Base-by-base conservation (phyloP, 1,140 invertebrate species). In the Proales similis region DNA sequence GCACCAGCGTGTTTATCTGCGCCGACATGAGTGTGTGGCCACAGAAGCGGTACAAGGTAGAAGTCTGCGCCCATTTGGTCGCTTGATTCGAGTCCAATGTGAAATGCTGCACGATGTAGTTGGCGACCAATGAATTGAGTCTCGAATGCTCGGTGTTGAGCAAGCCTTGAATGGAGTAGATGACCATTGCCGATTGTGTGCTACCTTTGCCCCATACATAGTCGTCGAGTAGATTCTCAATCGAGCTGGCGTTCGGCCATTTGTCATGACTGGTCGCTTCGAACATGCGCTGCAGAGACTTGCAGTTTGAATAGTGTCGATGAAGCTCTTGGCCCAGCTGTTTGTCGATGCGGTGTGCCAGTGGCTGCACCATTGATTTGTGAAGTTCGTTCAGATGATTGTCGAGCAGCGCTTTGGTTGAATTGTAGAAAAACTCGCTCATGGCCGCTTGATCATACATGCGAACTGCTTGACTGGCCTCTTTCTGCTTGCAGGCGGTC, bases 21-120 rank as follows among this genome's bases (percentile, higher is more conserved):
- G 51, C n/a, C 12, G 51, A 57, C n/a, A 57, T 24, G 19, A 57
- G 27, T 11, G 51, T 30, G 45, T 57, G 51, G 22, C 45, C 45
- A 12, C 33, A 42, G 32, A 30, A 57, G 6, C 51, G 33, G 32
- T 57, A 57, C 12, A 57, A 19, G 11, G 45, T 57, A 6, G 51
- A 39, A 1, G 51, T 27, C 29, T 42, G 39, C 24, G 9, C 4
- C 19, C 12, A 43, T 11, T 57, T 42, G 30, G 2, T 57, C 19
- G 39, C 30, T 42, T 57, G 36, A 27, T 17, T 42, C 9, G 33
- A 36, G 14, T 14, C 33, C 33, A 36, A 9, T 36, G 14, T 36
- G 33, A 36, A 36, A 36, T 9, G 9, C 9, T 9, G 9, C 9
- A 36, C 14, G 33, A 36, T 36, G 33, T 9, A 9, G 33, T 9